These are phyloP conservation scores for Platichthys stellatus DNA, from an alignment of 2,113 vertebrate genomes.

Conservation along the genomic window DNA sequence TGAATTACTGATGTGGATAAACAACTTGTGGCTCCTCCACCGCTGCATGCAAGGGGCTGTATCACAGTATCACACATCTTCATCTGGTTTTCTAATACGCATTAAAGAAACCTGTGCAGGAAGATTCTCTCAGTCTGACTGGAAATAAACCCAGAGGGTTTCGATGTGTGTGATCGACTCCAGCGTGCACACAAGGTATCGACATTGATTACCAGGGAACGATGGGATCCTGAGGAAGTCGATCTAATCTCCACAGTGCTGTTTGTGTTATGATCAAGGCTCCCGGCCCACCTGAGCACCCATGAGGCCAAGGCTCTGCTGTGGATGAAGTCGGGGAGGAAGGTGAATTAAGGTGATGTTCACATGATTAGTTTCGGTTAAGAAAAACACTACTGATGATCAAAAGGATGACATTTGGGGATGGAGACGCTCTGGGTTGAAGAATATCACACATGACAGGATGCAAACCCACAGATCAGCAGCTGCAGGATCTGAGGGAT, in stretches of 20 bases:
- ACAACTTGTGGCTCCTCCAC: conserved; percentile 18
- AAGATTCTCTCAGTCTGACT: conserved; percentile 10
- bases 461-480: too few relatives aligned
- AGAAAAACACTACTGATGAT: too few relatives aligned
- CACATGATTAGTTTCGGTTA: not conserved
- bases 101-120: not conserved
- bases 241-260: conserved; percentile 15
- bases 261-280: conserved; percentile 31
- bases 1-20: conserved; percentile 45
- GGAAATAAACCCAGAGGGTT: not conserved
- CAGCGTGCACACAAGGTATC: conserved; percentile 4
- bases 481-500: too few relatives aligned
- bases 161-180: conserved; percentile 6
- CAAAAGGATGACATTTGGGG: too few relatives aligned
- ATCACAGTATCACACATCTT: not conserved
- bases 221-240: conserved; percentile 26
- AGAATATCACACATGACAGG: too few relatives aligned
- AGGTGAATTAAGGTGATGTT: conserved; percentile 17
- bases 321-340: conserved; percentile 13
- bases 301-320: conserved; percentile 9
- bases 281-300: conserved; percentile 33
- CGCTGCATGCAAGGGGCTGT: too few relatives aligned
- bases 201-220: conserved; percentile 21
- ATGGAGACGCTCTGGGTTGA: too few relatives aligned
- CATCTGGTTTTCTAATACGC: not conserved